Evolutionary conservation across 2,888 invertebrate genomes (phyloP), one percentile per base, ranked within the genome.

Genomic region (Leptinotarsa tumamoca): DNA sequence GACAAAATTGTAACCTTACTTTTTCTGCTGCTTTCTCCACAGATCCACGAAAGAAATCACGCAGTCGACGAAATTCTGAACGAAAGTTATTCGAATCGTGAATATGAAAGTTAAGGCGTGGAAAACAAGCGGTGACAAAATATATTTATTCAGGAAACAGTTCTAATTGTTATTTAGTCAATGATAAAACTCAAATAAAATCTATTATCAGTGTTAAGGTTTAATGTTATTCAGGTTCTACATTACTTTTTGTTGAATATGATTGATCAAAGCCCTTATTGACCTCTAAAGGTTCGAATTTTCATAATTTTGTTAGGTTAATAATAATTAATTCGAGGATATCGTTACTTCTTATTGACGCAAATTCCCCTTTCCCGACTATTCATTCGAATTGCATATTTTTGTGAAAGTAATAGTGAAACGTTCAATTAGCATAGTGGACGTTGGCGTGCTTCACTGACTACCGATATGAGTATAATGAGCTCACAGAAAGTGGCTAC

Each of bases 361-460:
- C 52, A 15, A 52, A 52, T 68, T 68, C 54, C n/a, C 54, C 56
- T 56, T 56, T 69, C 56, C 43, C 27, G 18, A 43, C 54, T 21
- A 56, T 54, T 69, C 18, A 69, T 69, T 56, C 17, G 56, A 69
- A 56, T 54, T 56, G 18, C 18, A 54, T 43, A 54, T 56, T 54
- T 43, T 54, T 56, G 63, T 63, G 69, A 69, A 69, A 69, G 69
- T 72, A 52, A 67, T 43, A 17, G 27, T 72, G 58, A 58, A 58
- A 70, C 56, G 50, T 66, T 71, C 43, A 61, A 61, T 71, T 67
- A 72, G 23, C 21, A 15, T 43, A 67, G 67, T 66, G 67, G 66
- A 72, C 54, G 23, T 67, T 73, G 18, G 68, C 68, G 69, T 43
- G 68, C 73, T 68, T 68, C 73, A 54, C 56, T 73, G 43, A 52